phyloP scores from a whole-genome alignment of 1,140 invertebrate genomes.

The Pantala flavescens region DNA sequence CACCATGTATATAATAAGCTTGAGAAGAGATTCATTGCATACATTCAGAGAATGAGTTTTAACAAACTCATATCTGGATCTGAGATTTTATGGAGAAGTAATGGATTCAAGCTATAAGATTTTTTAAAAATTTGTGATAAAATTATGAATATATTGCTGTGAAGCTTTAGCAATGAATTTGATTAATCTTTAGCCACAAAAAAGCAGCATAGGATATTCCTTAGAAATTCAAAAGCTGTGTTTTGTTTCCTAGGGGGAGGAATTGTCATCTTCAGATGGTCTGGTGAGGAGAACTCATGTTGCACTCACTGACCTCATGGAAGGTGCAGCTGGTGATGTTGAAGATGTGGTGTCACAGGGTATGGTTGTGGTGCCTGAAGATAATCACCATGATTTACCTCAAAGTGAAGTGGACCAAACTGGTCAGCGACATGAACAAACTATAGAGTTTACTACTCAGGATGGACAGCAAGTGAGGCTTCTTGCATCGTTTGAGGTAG shows the following conservation, averaged over 20 bases:
- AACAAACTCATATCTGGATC: too few species aligned
- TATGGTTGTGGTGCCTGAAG: conserved; percentile 15
- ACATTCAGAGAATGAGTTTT: too few species aligned
- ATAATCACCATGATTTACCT: background rate
- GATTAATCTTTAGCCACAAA: too few species aligned
- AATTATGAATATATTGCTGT: too few species aligned
- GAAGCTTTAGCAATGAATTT: too few species aligned
- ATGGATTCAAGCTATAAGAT: too few species aligned
- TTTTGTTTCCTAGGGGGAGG: background rate
- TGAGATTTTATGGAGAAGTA: too few species aligned
- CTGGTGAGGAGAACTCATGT: background rate
- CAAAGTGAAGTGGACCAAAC: background rate
- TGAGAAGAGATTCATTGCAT: too few species aligned
- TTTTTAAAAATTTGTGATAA: too few species aligned
- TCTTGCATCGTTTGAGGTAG: conserved; percentile 36
- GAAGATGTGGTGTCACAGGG: conserved; percentile 8
- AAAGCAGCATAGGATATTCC: too few species aligned
- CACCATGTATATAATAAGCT: too few species aligned
- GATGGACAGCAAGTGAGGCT: conserved; percentile 40
- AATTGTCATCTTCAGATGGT: background rate
- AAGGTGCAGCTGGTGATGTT: background rate
- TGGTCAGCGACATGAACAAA: conserved; percentile 26
- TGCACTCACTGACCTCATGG: background rate
- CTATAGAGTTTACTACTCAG: conserved; percentile 38
- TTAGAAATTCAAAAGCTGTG: too few species aligned